Conservation (phyloP, 1,140 invertebrate species). For the Pseudomyrmex gracilis region DNA sequence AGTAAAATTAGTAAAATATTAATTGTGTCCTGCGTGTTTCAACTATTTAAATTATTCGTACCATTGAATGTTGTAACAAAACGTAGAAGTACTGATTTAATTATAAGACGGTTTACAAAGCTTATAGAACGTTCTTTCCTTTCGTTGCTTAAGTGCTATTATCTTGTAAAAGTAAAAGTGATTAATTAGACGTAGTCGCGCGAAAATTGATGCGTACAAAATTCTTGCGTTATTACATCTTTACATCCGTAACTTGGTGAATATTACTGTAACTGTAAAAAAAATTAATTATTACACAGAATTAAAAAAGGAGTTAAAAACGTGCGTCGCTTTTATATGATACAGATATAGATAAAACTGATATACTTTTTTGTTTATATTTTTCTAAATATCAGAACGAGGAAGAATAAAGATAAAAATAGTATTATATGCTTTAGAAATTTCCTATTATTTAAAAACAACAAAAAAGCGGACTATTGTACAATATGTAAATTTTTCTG, state of each 20-base stretch:
- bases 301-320: conserved; percentile 34
- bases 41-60: background rate
- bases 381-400: background rate
- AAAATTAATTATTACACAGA: background rate
- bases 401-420: background rate
- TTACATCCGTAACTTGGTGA: background rate
- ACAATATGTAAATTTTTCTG: background rate
- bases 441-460: background rate
- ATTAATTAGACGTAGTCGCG: conserved; percentile 44
- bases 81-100: background rate
- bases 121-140: background rate
- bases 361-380: conserved; percentile 2
- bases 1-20: too few relatives aligned
- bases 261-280: conserved; percentile 10
- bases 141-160: background rate
- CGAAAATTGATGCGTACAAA: conserved; percentile 33
- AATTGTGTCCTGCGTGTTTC: too few relatives aligned
- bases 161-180: conserved; percentile 22
- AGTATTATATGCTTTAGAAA: conserved; percentile 12
- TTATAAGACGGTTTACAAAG: background rate
- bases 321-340: conserved; percentile 9
- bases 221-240: conserved; percentile 32
- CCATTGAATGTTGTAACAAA: background rate
- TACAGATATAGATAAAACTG: conserved; percentile 3
- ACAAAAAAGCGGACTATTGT: background rate